Evolutionary conservation across 2,888 invertebrate genomes (phyloP).

Genomic region (Hymenopus coronatus): DNA sequence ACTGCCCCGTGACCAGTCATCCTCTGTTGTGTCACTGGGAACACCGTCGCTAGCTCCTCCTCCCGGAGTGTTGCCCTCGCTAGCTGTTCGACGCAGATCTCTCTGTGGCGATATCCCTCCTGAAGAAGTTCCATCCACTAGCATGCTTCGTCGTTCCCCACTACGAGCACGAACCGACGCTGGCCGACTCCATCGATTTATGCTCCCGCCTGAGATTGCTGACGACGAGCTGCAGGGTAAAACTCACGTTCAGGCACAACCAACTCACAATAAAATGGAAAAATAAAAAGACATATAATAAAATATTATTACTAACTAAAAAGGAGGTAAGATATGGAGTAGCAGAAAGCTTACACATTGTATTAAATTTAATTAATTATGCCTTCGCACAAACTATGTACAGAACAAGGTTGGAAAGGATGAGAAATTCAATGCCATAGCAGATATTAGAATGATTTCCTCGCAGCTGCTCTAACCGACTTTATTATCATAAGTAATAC

Average conservation of each 20-base stretch:
- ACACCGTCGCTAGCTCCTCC: conserved; percentile 55
- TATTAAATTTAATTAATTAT: too few relatives aligned
- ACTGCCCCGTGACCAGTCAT: conserved; percentile 69
- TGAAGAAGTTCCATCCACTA: conserved; percentile 20
- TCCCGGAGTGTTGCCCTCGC: conserved; percentile 32
- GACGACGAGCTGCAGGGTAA: conserved; percentile 42
- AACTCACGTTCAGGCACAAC: not conserved
- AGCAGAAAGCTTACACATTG: not conserved
- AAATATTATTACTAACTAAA: not conserved
- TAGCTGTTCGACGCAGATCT: conserved; percentile 31
- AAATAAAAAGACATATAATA: not conserved
- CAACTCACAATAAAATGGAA: not conserved
- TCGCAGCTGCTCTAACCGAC: too few relatives aligned
- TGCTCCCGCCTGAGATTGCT: conserved; percentile 44
- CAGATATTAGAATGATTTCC: too few relatives aligned
- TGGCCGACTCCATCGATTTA: conserved; percentile 39
- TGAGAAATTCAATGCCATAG: too few relatives aligned
- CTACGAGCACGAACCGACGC: conserved; percentile 37
- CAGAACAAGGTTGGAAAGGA: too few relatives aligned
- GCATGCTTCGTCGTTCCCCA: conserved; percentile 42
- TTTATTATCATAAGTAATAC: too few relatives aligned
- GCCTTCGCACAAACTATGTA: too few relatives aligned
- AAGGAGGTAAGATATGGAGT: not conserved
- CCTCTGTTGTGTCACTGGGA: conserved; percentile 63
- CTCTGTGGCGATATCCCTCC: conserved; percentile 8